These are phyloP conservation scores for Euwallacea fornicatus DNA, from an alignment of 1,140 invertebrate species.

Conservation along the genomic window DNA sequence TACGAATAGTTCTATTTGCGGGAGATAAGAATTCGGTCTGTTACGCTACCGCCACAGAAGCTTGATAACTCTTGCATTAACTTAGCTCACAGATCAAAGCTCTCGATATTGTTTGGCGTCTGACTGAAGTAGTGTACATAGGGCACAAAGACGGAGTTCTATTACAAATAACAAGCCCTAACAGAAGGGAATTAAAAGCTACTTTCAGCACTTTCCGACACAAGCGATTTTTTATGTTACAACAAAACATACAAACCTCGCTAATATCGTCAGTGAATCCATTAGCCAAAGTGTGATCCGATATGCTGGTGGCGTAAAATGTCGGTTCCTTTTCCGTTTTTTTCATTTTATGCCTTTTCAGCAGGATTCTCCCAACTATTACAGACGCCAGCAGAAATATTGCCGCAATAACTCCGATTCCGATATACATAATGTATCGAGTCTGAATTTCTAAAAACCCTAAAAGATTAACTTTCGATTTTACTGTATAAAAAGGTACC, in stretches of 20 bases:
- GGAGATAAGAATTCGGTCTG: too few relatives aligned
- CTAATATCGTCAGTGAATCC: conserved; percentile 72
- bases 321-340: conserved; percentile 59
- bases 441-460: conserved; percentile 34
- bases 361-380: conserved; percentile 64
- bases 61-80: background rate
- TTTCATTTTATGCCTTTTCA: conserved; percentile 63
- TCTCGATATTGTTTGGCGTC: background rate
- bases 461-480: background rate
- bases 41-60: background rate
- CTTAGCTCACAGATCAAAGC: background rate
- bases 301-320: conserved; percentile 59
- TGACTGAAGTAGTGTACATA: background rate
- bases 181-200: too few relatives aligned
- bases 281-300: conserved; percentile 65
- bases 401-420: conserved; percentile 66
- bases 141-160: background rate
- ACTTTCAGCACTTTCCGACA: too few relatives aligned
- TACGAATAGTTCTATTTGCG: too few relatives aligned
- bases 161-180: background rate
- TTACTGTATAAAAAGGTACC: conserved; percentile 21
- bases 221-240: background rate
- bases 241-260: conserved; percentile 53
- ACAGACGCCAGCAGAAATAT: conserved; percentile 68
- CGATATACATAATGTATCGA: conserved; percentile 21